Evolutionary conservation across 2,888 invertebrate genomes (phyloP).

Genomic region (Daptonema setosum): DNA sequence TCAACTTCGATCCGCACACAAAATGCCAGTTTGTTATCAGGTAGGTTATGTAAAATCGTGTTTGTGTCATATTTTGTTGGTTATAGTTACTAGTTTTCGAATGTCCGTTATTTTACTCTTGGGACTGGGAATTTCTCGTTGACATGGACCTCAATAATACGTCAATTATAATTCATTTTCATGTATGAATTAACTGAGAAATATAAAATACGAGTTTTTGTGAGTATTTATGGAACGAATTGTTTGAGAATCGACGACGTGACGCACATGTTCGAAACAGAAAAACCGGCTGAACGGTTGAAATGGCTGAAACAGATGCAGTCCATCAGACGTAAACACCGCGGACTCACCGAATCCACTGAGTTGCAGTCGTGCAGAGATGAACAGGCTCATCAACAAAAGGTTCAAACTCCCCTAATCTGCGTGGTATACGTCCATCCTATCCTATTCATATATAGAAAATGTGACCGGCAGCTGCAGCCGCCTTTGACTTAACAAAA

Average conservation of each 20-base stretch:
- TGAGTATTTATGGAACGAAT: neutral
- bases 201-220: neutral
- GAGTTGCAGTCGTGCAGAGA: too few relatives aligned
- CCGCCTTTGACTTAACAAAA: too few relatives aligned
- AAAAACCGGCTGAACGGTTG: neutral
- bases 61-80: neutral
- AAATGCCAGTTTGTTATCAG: neutral
- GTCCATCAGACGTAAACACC: neutral
- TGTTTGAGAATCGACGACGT: slow-evolving; percentile 15
- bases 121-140: too few relatives aligned
- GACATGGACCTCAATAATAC: too few relatives aligned
- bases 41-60: neutral
- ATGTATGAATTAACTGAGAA: neutral
- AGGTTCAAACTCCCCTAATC: too few relatives aligned
- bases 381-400: too few relatives aligned
- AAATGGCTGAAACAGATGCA: slow-evolving; percentile 19
- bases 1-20: neutral
- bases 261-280: slow-evolving; percentile 15
- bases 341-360: neutral
- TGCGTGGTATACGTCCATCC: too few relatives aligned
- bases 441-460: too few relatives aligned
- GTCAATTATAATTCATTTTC: neutral
- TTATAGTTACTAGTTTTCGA: too few relatives aligned
- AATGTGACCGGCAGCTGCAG: too few relatives aligned
- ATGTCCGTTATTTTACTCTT: too few relatives aligned